Percentiles rank a stretch among this genome's conserved stretches.
These are phyloP conservation scores for Beroe forskalii DNA, from an alignment of 37 sponge, comb jelly and placozoan genomes.

Conservation along the genomic window DNA sequence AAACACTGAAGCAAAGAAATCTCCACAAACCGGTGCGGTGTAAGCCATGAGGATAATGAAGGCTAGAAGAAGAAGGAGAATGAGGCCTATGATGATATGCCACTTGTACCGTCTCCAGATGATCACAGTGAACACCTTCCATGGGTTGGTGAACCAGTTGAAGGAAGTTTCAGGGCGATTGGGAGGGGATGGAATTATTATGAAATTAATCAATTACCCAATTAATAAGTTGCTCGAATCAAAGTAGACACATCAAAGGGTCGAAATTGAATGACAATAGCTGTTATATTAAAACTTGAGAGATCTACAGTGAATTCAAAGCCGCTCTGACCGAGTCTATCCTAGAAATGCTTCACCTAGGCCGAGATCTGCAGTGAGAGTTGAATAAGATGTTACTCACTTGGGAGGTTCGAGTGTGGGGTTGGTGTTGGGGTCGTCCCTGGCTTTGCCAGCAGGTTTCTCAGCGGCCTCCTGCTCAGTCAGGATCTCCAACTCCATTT, in stretches of 20 bases:
- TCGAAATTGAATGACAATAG: no score
- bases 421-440: conserved; percentile 94
- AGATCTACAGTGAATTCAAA: no score
- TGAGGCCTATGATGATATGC: conserved; percentile 81
- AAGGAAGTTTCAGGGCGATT: conserved; percentile 99
- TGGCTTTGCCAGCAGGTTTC: conserved; percentile 85
- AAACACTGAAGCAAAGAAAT: no score
- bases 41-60: conserved; percentile 85
- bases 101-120: conserved; percentile 93
- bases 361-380: neutral
- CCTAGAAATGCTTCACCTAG: no score
- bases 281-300: no score
- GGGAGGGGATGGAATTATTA: neutral
- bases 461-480: conserved; percentile 82
- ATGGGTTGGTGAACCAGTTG: conserved; percentile 95
- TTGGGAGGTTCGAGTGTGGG: conserved; percentile 90
- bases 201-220: no score
- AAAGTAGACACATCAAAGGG: no score
- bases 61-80: conserved; percentile 75
- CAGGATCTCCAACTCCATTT: conserved; percentile 94
- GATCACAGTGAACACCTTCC: conserved; percentile 91
- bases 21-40: conserved; percentile 66
- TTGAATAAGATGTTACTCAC: conserved; percentile 68
- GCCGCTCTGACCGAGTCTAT: no score
- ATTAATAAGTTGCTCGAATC: no score